These are phyloP conservation scores for Drosophila algonquin DNA, from an alignment of 2,888 invertebrate species.

Conservation along the genomic window DNA sequence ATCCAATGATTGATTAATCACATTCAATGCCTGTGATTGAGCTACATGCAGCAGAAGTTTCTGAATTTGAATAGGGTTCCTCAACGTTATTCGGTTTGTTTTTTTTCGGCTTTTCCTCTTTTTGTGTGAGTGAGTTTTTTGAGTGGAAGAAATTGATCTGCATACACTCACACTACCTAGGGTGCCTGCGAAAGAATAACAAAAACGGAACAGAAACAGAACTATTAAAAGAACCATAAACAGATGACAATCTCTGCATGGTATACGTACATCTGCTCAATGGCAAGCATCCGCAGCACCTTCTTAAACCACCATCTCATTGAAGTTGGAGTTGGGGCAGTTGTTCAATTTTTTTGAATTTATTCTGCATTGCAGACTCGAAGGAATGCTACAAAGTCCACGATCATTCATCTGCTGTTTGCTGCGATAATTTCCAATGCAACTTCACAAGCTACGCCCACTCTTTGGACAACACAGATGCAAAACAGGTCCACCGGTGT, in stretches of 20 bases:
- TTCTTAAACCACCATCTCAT: background rate
- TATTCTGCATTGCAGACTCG: conserved; percentile 14
- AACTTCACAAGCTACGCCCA: conserved; percentile 55
- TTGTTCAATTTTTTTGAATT: conserved; percentile 34
- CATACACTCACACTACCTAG: conserved; percentile 18
- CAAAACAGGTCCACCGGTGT: conserved; percentile 1
- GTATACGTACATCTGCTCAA: conserved; percentile 31
- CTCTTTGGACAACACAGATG: conserved; percentile 39
- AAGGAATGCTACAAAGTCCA: conserved; percentile 25
- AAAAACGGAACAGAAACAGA: conserved; percentile 28
- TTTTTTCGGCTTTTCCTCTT: too few species aligned
- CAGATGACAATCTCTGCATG: conserved; percentile 32
- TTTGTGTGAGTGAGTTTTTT: too few species aligned
- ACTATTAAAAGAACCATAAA: background rate
- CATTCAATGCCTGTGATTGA: too few species aligned
- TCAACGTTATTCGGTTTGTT: too few species aligned
- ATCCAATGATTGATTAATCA: conserved; percentile 26
- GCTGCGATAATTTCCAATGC: conserved; percentile 54
- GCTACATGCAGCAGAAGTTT: too few species aligned
- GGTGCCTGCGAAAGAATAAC: conserved; percentile 36
- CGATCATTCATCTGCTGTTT: conserved; percentile 9
- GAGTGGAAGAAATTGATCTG: conserved; percentile 42
- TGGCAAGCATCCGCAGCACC: background rate
- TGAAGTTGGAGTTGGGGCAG: background rate
- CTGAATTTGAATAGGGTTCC: too few species aligned